Conservation (phyloP, 2,113 vertebrate species). For the Hemichromis elongatus region DNA sequence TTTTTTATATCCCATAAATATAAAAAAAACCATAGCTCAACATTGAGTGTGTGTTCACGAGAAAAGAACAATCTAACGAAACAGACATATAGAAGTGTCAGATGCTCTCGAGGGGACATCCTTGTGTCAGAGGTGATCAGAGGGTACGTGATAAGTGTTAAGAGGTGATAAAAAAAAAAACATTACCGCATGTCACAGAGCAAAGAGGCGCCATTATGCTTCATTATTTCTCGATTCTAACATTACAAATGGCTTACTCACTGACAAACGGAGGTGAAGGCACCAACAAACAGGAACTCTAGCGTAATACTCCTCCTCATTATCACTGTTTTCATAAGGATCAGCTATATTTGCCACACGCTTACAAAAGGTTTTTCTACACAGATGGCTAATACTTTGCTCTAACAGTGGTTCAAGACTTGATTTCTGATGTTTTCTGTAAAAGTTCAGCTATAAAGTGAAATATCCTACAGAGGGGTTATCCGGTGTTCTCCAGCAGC, state of each 20-base stretch:
- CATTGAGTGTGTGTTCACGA: slow-evolving; percentile 18
- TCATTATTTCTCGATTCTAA: slow-evolving; percentile 3
- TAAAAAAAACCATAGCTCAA: slow-evolving; percentile 28
- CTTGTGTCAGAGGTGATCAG: not conserved
- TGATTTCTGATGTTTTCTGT: not conserved
- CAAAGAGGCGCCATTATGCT: not conserved
- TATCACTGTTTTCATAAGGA: slow-evolving; percentile 36
- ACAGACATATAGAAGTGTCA: not conserved
- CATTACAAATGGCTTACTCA: not conserved
- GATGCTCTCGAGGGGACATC: not conserved
- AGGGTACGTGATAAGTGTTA: not conserved
- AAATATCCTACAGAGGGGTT: not conserved
- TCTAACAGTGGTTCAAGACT: not conserved
- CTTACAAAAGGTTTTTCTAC: slow-evolving; percentile 23
- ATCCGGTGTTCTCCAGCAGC: not conserved
- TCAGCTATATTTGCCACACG: slow-evolving; percentile 35
- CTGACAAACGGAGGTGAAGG: slow-evolving; percentile 31
- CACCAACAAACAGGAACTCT: slow-evolving; percentile 27
- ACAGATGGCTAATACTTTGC: slow-evolving; percentile 41
- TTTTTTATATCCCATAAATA: slow-evolving; percentile 25
- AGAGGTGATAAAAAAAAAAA: not conserved
- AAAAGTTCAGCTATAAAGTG: not conserved
- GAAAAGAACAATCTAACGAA: not conserved
- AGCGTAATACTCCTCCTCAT: slow-evolving; percentile 26
- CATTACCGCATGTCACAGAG: not conserved